phyloP scores from a whole-genome alignment of 2,888 invertebrate genomes.

The Lymantria dispar region DNA sequence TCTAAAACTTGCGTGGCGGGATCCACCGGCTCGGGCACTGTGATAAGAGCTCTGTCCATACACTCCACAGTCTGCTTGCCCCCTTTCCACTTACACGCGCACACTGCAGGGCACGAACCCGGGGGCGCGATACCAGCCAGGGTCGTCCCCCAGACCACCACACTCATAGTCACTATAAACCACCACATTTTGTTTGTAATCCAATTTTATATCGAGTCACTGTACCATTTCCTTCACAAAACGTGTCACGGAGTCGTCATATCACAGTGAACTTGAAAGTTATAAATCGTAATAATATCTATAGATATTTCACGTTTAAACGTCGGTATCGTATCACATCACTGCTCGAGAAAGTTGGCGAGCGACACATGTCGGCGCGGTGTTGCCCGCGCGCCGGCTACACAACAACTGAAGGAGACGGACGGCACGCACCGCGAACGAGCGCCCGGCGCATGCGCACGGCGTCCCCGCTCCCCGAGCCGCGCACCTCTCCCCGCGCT shows the following conservation, averaged over 20 bases:
- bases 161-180: slow-evolving; percentile 71
- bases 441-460: slow-evolving; percentile 74
- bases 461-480: slow-evolving; percentile 16
- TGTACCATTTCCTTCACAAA: slow-evolving; percentile 51
- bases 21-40: slow-evolving; percentile 93
- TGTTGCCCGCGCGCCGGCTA: slow-evolving; percentile 65
- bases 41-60: slow-evolving; percentile 90
- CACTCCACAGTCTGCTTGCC: slow-evolving; percentile 97
- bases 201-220: slow-evolving; percentile 52
- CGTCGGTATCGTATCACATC: slow-evolving; percentile 78
- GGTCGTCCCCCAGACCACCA: slow-evolving; percentile 69
- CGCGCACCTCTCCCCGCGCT: slow-evolving; percentile 76
- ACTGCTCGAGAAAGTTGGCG: slow-evolving; percentile 80
- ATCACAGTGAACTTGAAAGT: slow-evolving; percentile 37
- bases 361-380: slow-evolving; percentile 85
- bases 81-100: slow-evolving; percentile 96
- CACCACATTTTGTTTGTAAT: slow-evolving; percentile 73
- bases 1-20: slow-evolving; percentile 95
- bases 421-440: slow-evolving; percentile 60
- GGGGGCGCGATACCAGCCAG: slow-evolving; percentile 73
- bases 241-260: slow-evolving; percentile 35
- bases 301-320: slow-evolving; percentile 48
- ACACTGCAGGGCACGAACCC: slow-evolving; percentile 88
- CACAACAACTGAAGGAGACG: slow-evolving; percentile 74
- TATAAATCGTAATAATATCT: slow-evolving; percentile 43